Percentiles rank a stretch among this genome's conserved stretches.
Evolutionary conservation across 2,113 vertebrate genomes (phyloP).

Genomic region (Anser cygnoides): DNA sequence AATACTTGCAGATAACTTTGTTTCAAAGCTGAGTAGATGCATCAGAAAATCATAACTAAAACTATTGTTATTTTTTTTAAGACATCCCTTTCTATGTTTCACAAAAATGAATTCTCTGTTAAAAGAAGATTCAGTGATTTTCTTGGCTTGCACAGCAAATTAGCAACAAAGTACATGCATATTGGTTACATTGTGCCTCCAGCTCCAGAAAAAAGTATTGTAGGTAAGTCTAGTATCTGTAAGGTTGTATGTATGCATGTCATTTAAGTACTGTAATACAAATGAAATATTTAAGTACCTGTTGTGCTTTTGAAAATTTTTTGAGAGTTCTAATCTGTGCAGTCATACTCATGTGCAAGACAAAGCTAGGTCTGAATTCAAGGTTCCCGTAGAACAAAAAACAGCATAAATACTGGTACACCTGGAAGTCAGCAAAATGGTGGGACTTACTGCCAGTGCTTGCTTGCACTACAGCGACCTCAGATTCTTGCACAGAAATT

Average conservation of each 20-base stretch:
- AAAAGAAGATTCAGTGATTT: constrained; percentile 98
- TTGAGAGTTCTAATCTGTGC: background rate
- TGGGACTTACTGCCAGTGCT: background rate
- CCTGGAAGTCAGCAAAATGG: background rate
- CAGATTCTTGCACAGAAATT: background rate
- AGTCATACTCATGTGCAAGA: background rate
- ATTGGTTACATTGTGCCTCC: constrained; percentile 95
- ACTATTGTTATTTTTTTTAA: constrained; percentile 53
- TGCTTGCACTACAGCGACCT: background rate
- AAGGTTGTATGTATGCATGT: background rate
- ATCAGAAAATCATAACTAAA: constrained; percentile 12
- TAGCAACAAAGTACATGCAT: constrained; percentile 94
- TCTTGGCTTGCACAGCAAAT: constrained; percentile 95
- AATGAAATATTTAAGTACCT: background rate
- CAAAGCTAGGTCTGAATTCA: background rate
- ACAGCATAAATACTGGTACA: background rate
- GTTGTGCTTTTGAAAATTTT: background rate
- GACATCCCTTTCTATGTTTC: constrained; percentile 91
- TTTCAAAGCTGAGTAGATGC: background rate
- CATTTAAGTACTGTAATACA: background rate
- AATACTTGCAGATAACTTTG: background rate
- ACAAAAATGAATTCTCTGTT: constrained; percentile 88
- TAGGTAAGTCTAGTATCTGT: constrained; percentile 83
- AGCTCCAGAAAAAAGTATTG: constrained; percentile 98
- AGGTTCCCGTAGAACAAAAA: background rate